phyloP scores from a whole-genome alignment of 2,888 invertebrate species.

The Amphipyra tragopoginis region DNA sequence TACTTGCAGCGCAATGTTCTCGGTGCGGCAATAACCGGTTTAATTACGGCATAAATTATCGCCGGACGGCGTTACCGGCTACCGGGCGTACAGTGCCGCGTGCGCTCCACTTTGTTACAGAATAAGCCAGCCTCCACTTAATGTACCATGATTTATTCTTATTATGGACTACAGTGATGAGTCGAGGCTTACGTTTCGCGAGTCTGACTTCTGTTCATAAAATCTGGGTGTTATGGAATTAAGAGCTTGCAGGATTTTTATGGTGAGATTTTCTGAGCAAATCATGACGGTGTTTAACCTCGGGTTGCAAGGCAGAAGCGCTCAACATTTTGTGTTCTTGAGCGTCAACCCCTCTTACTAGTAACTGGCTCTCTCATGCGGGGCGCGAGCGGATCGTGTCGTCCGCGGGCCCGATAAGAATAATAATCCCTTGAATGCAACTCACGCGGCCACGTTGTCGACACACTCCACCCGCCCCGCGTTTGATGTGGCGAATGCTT shows the following conservation, averaged over 20 bases:
- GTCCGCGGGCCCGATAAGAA: no score
- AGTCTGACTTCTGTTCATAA: not conserved
- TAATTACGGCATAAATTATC: conserved; percentile 69
- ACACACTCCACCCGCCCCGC: no score
- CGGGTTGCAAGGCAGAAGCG: no score
- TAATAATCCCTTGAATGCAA: no score
- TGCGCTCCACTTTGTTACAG: conserved; percentile 47
- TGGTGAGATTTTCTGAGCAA: not conserved
- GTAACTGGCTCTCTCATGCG: no score
- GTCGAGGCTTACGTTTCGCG: not conserved
- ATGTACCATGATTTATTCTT: conserved; percentile 34
- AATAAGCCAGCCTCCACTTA: conserved; percentile 40
- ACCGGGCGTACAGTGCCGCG: conserved; percentile 32
- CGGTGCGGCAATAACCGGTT: conserved; percentile 61
- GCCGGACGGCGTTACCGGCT: conserved; percentile 54
- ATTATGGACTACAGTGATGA: conserved; percentile 21
- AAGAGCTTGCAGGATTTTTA: not conserved
- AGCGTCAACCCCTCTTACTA: no score
- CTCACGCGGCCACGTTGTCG: no score
- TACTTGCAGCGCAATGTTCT: conserved; percentile 41
- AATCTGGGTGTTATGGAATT: not conserved
- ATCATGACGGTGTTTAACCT: no score
- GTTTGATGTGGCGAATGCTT: no score
- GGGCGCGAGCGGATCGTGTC: no score
- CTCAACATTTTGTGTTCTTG: no score